phyloP scores from a whole-genome alignment of 2,113 vertebrate genomes.

The Halichoeres trimaculatus region DNA sequence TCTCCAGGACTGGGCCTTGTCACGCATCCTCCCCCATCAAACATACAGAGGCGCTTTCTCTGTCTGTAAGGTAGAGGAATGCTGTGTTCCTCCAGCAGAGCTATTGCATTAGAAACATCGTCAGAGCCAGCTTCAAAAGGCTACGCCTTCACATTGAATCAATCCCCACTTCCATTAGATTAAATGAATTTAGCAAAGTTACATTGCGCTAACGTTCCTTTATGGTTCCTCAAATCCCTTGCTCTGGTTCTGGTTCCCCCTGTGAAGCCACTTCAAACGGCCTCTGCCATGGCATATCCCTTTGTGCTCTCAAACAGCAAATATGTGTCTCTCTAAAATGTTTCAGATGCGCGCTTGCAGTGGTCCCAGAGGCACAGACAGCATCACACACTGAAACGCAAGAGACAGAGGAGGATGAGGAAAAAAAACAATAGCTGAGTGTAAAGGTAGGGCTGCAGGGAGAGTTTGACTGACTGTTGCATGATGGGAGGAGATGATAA shows the following conservation, averaged over 20 bases:
- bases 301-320: constrained; percentile 81
- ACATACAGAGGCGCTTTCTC: constrained; percentile 34
- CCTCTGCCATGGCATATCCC: constrained; percentile 75
- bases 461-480: constrained; percentile 41
- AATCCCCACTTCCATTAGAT: constrained; percentile 77
- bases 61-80: constrained; percentile 67
- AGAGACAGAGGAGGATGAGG: constrained; percentile 10
- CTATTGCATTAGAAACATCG: constrained; percentile 74
- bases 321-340: constrained; percentile 82
- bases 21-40: constrained; percentile 60
- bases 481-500: constrained; percentile 41
- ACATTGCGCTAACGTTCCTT: constrained; percentile 76
- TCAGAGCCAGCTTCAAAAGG: constrained; percentile 77
- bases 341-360: constrained; percentile 78
- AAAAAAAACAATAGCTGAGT: constrained; percentile 21
- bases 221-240: constrained; percentile 73
- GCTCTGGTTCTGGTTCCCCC: constrained; percentile 82
- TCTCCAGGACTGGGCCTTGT: constrained; percentile 61
- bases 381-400: constrained; percentile 47
- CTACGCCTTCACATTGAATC: constrained; percentile 79
- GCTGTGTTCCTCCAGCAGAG: constrained; percentile 63
- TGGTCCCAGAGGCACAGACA: constrained; percentile 67
- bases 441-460: constrained; percentile 29
- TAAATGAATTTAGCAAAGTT: constrained; percentile 74
- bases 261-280: constrained; percentile 83